Percentiles rank a stretch among this genome's conserved stretches.
phyloP scores from a whole-genome alignment of 1,140 invertebrate species.

The Lepeophtheirus salmonis region DNA sequence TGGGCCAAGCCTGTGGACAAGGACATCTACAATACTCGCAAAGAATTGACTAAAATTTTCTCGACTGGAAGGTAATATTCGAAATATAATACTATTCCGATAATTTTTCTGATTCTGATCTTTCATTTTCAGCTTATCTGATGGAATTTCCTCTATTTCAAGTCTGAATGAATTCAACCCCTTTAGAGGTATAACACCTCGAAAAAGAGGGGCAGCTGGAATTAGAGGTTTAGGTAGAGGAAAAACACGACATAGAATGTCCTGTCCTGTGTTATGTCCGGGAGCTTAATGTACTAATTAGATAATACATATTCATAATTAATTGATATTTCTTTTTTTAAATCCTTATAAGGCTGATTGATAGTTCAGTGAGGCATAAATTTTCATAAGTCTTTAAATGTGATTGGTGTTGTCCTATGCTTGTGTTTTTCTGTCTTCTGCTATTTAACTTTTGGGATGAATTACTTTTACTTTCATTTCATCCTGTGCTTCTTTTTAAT shows the following conservation, averaged over 20 bases:
- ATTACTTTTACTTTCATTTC: background rate
- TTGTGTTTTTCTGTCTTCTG: background rate
- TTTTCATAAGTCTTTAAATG: too few relatives aligned
- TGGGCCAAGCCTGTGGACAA: conserved; percentile 16
- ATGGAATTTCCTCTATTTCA: background rate
- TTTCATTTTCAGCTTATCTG: background rate
- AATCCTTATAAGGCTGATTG: too few relatives aligned
- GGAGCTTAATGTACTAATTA: background rate
- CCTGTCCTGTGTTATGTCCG: background rate
- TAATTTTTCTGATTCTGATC: background rate
- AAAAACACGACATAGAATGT: background rate
- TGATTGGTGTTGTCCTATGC: too few relatives aligned
- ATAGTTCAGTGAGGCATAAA: too few relatives aligned
- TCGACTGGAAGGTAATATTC: background rate
- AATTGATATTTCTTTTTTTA: too few relatives aligned
- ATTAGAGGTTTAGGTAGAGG: conserved; percentile 14
- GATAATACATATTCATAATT: too few relatives aligned
- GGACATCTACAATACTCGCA: conserved; percentile 11
- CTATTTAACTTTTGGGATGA: background rate
- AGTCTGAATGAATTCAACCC: background rate
- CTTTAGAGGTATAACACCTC: conserved; percentile 1
- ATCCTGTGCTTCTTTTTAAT: background rate
- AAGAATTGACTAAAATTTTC: conserved; percentile 13
- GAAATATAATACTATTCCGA: background rate
- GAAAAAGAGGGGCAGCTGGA: conserved; percentile 12